A percentile compares a stretch with the other conserved stretches of the same genome.
These are phyloP conservation scores for Caradrina kadenii DNA, from an alignment of 2,888 invertebrate species.

Conservation along the genomic window DNA sequence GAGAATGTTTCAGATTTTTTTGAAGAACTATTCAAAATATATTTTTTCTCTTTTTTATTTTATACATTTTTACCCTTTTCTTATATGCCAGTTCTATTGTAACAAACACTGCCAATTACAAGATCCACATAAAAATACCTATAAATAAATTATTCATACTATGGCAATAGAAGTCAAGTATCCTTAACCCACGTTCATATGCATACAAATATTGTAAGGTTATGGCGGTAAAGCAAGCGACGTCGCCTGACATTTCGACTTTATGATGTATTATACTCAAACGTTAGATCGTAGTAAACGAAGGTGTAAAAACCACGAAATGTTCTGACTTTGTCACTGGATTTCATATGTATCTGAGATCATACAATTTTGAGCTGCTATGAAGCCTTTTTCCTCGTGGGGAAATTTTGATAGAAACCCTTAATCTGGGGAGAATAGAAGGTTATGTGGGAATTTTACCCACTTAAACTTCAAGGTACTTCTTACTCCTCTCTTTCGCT, in stretches of 20 bases:
- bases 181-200: conserved; percentile 18
- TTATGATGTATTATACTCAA: conserved; percentile 54
- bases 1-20: no score
- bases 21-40: no score
- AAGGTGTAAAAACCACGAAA: conserved; percentile 56
- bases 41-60: no score
- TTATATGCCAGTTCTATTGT: no score
- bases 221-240: conserved; percentile 40
- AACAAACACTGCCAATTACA: background rate
- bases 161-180: conserved; percentile 29
- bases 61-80: no score
- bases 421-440: no score
- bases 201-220: conserved; percentile 40
- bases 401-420: background rate
- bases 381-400: background rate
- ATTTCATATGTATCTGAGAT: background rate
- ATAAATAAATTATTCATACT: conserved; percentile 39
- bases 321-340: conserved; percentile 26
- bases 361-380: background rate
- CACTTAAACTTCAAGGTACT: no score
- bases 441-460: no score
- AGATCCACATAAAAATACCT: background rate
- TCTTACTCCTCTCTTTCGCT: no score
- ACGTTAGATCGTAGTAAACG: conserved; percentile 45
- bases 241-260: conserved; percentile 29